A percentile compares a stretch with the other conserved stretches of the same genome.
Conservation (phyloP, 2,113 vertebrate genomes). For the Gambusia affinis region DNA sequence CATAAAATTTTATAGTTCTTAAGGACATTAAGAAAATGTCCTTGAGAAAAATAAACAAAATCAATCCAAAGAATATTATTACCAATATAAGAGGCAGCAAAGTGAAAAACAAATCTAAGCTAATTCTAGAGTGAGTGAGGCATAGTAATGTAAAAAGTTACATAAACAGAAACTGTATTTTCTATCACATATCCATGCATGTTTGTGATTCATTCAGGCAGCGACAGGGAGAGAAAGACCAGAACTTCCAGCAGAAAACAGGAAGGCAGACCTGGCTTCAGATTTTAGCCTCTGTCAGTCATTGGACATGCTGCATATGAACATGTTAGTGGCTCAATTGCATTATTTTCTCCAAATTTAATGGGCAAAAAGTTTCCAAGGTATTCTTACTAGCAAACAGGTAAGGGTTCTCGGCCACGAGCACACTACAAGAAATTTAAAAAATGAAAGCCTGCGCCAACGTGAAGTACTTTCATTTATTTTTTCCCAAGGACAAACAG, state of each 20-base stretch:
- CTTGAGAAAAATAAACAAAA: background rate
- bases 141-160: background rate
- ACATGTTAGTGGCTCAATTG: background rate
- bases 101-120: too few species aligned
- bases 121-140: background rate
- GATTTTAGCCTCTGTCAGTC: background rate
- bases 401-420: background rate
- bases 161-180: background rate
- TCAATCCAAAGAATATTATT: too few species aligned
- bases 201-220: background rate
- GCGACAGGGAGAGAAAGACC: background rate
- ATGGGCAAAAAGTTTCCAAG: background rate
- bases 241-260: background rate
- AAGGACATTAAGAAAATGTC: too few species aligned
- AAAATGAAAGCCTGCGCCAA: slow-evolving; percentile 17
- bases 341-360: background rate
- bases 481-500: slow-evolving; percentile 77
- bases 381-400: background rate
- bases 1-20: too few species aligned
- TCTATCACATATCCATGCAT: background rate
- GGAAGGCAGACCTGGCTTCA: background rate
- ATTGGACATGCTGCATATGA: background rate
- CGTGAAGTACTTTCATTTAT: slow-evolving; percentile 47
- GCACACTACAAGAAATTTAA: background rate
- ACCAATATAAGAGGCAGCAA: too few species aligned